These are phyloP conservation scores for Paraescarpia echinospica DNA, from an alignment of 1,140 invertebrate species.

Conservation along the genomic window DNA sequence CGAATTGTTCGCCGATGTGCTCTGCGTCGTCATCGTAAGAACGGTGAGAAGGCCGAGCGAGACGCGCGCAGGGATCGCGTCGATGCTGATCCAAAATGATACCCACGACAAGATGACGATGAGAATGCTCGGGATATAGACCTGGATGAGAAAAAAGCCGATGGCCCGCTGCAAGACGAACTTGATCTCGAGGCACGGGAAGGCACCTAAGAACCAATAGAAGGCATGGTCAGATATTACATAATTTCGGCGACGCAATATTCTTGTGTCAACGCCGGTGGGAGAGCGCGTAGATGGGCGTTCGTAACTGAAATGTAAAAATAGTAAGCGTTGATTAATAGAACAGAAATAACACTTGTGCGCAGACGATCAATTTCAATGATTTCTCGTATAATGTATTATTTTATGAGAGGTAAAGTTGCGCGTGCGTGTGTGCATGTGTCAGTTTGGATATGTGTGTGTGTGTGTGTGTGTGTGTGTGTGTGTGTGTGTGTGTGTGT, in stretches of 20 bases:
- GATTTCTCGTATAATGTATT: too few species aligned
- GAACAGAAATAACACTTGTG: too few species aligned
- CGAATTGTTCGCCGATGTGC: constrained; percentile 28
- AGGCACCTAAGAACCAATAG: constrained; percentile 13
- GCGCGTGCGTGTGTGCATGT: too few species aligned
- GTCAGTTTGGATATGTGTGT: neutral
- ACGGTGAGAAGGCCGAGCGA: constrained; percentile 43
- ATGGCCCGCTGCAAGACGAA: constrained; percentile 78
- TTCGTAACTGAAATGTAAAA: neutral
- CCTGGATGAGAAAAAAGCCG: constrained; percentile 81
- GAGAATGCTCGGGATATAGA: constrained; percentile 86
- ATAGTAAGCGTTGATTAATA: neutral
- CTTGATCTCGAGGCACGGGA: constrained; percentile 66
- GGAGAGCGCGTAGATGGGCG: neutral
- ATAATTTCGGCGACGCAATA: neutral
- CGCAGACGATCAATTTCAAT: too few species aligned
- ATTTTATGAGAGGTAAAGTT: too few species aligned
- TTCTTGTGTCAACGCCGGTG: too few species aligned
- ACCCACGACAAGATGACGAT: constrained; percentile 93
- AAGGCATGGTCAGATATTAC: neutral
- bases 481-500: neutral
- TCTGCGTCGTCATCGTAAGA: constrained; percentile 42
- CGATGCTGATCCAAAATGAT: constrained; percentile 78
- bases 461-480: neutral
- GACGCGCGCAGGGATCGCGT: constrained; percentile 62